Conservation (phyloP, 2,888 invertebrate species). For the Drosophila merina region DNA sequence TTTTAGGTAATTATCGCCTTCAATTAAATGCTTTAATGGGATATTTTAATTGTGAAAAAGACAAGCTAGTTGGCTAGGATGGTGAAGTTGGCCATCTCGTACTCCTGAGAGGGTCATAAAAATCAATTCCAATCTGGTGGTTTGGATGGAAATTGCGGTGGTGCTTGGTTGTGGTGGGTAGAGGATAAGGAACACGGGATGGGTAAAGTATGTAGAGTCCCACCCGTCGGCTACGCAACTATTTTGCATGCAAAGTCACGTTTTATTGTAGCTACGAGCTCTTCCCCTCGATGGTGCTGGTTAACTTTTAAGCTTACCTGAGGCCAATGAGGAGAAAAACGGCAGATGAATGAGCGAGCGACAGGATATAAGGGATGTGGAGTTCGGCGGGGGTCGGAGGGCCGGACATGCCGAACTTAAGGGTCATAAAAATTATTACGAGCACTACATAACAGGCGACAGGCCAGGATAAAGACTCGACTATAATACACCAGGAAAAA, state of each 20-base stretch:
- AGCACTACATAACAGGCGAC: constrained; percentile 69
- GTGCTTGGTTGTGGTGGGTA: neutral
- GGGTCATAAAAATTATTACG: constrained; percentile 76
- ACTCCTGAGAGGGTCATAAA: constrained; percentile 46
- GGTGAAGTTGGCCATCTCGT: constrained; percentile 27
- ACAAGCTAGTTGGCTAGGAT: constrained; percentile 2
- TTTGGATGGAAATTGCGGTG: constrained; percentile 4
- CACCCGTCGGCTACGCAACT: constrained; percentile 65
- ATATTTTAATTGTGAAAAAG: neutral
- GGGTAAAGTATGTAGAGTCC: neutral
- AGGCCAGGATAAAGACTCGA: constrained; percentile 30
- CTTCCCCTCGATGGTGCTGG: constrained; percentile 43
- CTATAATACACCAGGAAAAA: neutral
- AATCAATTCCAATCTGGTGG: constrained; percentile 65
- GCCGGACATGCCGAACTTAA: constrained; percentile 60
- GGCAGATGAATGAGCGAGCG: constrained; percentile 18
- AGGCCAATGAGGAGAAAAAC: constrained; percentile 43
- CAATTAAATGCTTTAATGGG: neutral
- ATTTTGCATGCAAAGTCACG: constrained; percentile 82
- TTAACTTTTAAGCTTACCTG: constrained; percentile 76
- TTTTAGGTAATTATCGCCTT: neutral
- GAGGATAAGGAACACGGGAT: neutral
- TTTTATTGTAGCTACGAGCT: constrained; percentile 77
- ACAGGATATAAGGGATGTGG: neutral
- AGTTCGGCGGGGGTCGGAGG: constrained; percentile 7